Base-by-base conservation (phyloP, 2,113 vertebrate species). In the Phyllopteryx taeniolatus region DNA sequence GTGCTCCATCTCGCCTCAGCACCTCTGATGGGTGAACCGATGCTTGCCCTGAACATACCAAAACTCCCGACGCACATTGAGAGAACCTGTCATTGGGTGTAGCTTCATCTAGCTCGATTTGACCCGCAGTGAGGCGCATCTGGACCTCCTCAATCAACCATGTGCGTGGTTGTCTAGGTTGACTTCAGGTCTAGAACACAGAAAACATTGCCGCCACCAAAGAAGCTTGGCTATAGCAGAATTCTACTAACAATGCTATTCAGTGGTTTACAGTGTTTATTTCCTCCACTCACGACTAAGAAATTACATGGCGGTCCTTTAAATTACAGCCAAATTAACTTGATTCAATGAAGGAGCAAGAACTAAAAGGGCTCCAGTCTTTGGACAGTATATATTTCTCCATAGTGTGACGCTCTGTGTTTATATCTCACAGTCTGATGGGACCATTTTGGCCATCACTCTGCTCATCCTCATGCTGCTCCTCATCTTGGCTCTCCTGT, bases 371-470 rank as follows among this genome's bases (percentile, higher is more conserved):
- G 19, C 61, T n/a, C 8, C 39, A 20, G 57, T 63, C 31, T 61
- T 61, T 61, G 5, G 5, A 27, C 44, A 17, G 64, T 66, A 47
- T 2, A 31, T 0, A 47, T 31, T 61, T 63, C 35, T 35, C 9
- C 47, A 17, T 66, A 54, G 65, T 73, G 27, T 68, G 64, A 63
- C 39, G 15, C 65, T 67, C 43, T 73, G 47, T 72, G 74, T 73
- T 78, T 79, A 75, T 46, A 42, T 83, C 72, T 91, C 70, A 4
- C 92, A 99, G 98, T 98, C 96, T 0, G 96, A 99, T 10, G 97
- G 98, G 76, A 98, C 96, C 76, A 95, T 99, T 86, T 90, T 99
- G 94, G 96, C 96, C 1, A 94, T 99, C 0, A 95, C 96, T 5
- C 77, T 99, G 80, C 87, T 99, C 79, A 95, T 99, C 85, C 93